Percentiles rank a stretch among this genome's conserved stretches.
Conservation (phyloP, 92 coral and sea anemone genomes). For the Zoanthus solanderi region DNA sequence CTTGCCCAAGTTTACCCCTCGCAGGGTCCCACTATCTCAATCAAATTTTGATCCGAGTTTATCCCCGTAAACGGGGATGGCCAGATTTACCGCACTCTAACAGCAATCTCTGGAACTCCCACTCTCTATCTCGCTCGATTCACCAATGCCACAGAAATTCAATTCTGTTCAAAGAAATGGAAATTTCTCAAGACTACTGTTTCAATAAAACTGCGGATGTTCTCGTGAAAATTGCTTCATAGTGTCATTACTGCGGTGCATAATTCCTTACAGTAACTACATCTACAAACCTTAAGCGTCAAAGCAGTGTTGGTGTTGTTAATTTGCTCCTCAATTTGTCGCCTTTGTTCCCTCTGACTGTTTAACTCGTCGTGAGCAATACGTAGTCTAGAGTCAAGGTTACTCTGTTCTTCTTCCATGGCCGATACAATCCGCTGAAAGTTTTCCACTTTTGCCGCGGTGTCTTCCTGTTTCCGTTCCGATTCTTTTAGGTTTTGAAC, state of each 20-base stretch:
- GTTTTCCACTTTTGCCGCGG: conserved; percentile 65
- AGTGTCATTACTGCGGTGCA: background rate
- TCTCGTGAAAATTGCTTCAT: no score
- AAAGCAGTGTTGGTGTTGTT: conserved; percentile 68
- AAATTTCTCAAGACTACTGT: no score
- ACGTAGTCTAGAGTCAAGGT: conserved; percentile 66
- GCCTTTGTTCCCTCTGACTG: conserved; percentile 75
- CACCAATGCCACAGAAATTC: no score
- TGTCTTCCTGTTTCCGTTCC: conserved; percentile 77
- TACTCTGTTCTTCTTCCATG: conserved; percentile 75
- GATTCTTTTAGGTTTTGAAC: conserved; percentile 78
- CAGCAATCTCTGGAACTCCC: no score
- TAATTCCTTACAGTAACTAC: background rate
- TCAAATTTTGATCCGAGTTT: no score
- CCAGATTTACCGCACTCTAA: no score
- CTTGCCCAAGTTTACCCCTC: no score
- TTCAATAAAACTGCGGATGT: no score
- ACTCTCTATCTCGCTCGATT: no score
- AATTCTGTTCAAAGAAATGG: no score
- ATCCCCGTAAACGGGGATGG: no score
- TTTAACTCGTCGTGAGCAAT: conserved; percentile 73
- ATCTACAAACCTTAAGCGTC: conserved; percentile 74
- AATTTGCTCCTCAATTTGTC: conserved; percentile 71
- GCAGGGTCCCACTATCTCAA: no score
- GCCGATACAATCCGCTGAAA: conserved; percentile 70